Evolutionary conservation across 2,113 vertebrate genomes (phyloP).

Genomic region (Pseudolaguvia tuberculata): DNA sequence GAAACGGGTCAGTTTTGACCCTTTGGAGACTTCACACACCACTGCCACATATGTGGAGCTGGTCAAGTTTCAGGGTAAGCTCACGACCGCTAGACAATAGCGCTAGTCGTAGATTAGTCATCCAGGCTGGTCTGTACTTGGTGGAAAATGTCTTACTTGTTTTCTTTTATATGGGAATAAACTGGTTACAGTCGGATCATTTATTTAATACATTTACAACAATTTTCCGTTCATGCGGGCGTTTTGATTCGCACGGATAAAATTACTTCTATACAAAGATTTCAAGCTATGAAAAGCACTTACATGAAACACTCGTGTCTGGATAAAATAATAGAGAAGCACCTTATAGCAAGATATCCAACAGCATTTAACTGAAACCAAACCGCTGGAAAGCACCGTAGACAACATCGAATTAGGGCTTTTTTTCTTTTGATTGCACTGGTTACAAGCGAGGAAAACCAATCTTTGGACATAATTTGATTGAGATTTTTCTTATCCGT

Average conservation of each 20-base stretch:
- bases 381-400: slow-evolving; percentile 64
- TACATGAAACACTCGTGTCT: slow-evolving; percentile 44
- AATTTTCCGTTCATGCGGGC: slow-evolving; percentile 17
- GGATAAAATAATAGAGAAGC: slow-evolving; percentile 60
- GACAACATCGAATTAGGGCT: slow-evolving; percentile 57
- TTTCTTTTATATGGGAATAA: neutral
- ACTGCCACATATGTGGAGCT: slow-evolving; percentile 45
- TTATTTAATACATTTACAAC: no score
- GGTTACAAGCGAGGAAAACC: slow-evolving; percentile 44
- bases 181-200: slow-evolving; percentile 1
- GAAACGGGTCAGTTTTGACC: slow-evolving; percentile 50
- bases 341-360: slow-evolving; percentile 65
- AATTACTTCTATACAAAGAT: slow-evolving; percentile 48
- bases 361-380: slow-evolving; percentile 60
- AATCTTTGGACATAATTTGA: neutral
- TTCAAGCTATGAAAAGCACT: slow-evolving; percentile 56
- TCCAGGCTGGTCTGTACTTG: neutral
- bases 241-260: slow-evolving; percentile 14
- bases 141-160: neutral
- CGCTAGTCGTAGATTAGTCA: slow-evolving; percentile 24
- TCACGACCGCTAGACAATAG: slow-evolving; percentile 27
- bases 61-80: slow-evolving; percentile 43
- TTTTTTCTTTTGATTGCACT: slow-evolving; percentile 59
- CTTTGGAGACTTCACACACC: slow-evolving; percentile 42
- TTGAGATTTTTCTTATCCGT: slow-evolving; percentile 4